Base-by-base conservation (phyloP, 1,140 invertebrate species). In the Stegodyphus dumicola region DNA sequence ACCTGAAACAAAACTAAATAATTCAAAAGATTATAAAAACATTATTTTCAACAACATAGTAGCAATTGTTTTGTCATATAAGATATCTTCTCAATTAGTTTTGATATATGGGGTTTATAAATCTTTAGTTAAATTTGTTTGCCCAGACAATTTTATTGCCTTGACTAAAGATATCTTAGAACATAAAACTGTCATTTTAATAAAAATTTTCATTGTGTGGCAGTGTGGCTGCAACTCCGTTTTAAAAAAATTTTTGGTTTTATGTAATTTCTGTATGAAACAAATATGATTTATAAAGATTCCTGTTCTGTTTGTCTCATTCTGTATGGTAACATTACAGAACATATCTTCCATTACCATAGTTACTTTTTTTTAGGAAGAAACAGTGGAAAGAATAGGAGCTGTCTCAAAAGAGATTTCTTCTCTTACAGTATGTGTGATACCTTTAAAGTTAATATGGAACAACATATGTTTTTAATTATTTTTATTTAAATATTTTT, bases 381-480 rank as follows among this genome's bases (percentile, higher is more conserved):
- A 73, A 51, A 74, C 51, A 71, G 67, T 67, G 56, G 75, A 86
- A 48, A 77, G 56, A 73, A 86, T 86, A 54, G 75, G 66, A 64
- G 54, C 75, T 17, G 76, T 73, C 4, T 78, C 84, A n/a, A 86
- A 86, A 60, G 84, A 86, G 48, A 86, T 86, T 15, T 17, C 75
- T 53, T 65, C 66, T 10, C 56, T 78, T 9, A 77, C 84, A n/a
- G 84, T 86, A 78, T n/a, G 84, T 60, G 56, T 60, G 15, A 60
- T 60, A 2, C 15, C 5, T 60, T 15, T 10, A 10, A 10, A 10
- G 9, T 60, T 60, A 60, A 10, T 10, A 10, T 60, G 9, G 9
- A 60, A 15, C 56, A 10, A 15, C 15, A 10, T 2, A 9, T 60
- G 15, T 60, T 10, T 60, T 60, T 10, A 60, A 60, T 10, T 60